Evolutionary conservation across 92 coral and sea anemone species (phyloP), one percentile per base, ranked within the genome.

Genomic region (Scolanthus callimorphus): DNA sequence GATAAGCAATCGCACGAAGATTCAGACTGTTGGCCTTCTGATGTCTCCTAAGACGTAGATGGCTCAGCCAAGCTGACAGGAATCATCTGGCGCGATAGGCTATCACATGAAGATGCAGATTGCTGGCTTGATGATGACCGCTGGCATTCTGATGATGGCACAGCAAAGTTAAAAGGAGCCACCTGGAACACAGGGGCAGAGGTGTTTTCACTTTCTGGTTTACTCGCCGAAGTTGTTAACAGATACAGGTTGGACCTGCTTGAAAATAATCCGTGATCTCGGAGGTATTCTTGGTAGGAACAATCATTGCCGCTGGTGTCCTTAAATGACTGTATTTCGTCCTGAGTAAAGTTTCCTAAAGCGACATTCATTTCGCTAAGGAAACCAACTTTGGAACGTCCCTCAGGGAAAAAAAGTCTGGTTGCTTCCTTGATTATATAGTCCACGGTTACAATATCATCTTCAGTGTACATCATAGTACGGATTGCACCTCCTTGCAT

Each of bases 251-350:
- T 11, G 2, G 47, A 20, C 30, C 39, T 28, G 44, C 71, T 71
- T 41, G 78, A 24, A 62, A 9, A 71, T 24, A 71, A 27, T 34
- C 78, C 78, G 9, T 50, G 71, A 25, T 19, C 28, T 45, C 56
- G 25, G 1, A 73, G 62, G 46, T 73, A 63, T 22, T 51, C 64
- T 21, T 34, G 23, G 27, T 44, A 73, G 1, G 72, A 28, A 55
- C 66, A 63, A 1, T 47, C 58, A 47, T 74, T 53, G 17, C 81
- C 65, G 20, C 1, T 52, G 4, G 64, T 38, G 53, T 71, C 79
- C 23, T n/a, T 45, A 44, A 71, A 71, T 20, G 4, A 11, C 11
- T 41, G 6, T 29, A 64, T 49, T 17, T 27, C 11, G 4, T 64
- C 28, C 8, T 50, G 60, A 15, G 28, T 49, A 31, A 17, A 64